phyloP scores from a whole-genome alignment of 2,888 invertebrate species.

The Chydorus sphaericus region DNA sequence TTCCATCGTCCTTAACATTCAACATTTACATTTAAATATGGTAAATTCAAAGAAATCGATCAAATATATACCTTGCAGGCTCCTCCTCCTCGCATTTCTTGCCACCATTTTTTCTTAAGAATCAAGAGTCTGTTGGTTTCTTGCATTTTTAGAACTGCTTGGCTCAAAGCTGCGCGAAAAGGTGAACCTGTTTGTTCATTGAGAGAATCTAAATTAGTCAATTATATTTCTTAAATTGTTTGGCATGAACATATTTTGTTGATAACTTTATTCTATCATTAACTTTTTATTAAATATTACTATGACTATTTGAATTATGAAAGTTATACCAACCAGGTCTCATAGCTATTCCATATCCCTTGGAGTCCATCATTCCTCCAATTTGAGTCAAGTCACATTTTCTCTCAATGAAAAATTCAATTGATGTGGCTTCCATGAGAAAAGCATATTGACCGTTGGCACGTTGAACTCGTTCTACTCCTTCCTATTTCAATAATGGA shows the following conservation, averaged over 20 bases:
- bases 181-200: too few relatives aligned
- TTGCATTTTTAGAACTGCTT: constrained; percentile 54
- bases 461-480: constrained; percentile 39
- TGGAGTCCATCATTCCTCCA: constrained; percentile 80
- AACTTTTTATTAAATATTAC: neutral
- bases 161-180: constrained; percentile 50
- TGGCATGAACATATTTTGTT: too few relatives aligned
- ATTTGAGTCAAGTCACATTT: constrained; percentile 80
- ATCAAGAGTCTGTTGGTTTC: constrained; percentile 52
- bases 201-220: too few relatives aligned
- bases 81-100: constrained; percentile 53
- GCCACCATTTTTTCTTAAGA: constrained; percentile 66
- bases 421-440: constrained; percentile 36
- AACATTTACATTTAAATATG: too few relatives aligned
- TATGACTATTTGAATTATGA: constrained; percentile 19
- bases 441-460: constrained; percentile 33
- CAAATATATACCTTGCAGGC: constrained; percentile 52
- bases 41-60: neutral
- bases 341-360: constrained; percentile 90
- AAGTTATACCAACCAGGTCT: constrained; percentile 73
- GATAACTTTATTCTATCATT: too few relatives aligned
- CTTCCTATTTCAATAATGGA: too few relatives aligned
- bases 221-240: too few relatives aligned
- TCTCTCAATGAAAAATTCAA: constrained; percentile 83
- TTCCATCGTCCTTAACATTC: constrained; percentile 26